Evolutionary conservation across 2,797 vertebrate species (phyloP).

Genomic region (Propithecus deckenii): DNA sequence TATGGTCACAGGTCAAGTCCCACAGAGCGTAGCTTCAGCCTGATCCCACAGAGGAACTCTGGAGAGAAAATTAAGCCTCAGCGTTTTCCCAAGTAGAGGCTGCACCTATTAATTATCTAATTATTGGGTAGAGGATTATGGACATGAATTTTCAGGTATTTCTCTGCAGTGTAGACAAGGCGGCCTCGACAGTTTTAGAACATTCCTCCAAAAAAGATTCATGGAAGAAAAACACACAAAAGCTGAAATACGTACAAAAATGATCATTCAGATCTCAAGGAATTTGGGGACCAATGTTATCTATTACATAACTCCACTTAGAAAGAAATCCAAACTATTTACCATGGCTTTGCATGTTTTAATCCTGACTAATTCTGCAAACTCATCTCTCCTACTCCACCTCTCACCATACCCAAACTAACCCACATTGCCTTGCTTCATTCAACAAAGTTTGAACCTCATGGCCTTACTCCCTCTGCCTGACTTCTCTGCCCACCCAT

Average conservation of each 20-base stretch:
- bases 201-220: not conserved
- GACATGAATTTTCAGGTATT: not conserved
- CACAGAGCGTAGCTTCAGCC: not conserved
- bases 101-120: not conserved
- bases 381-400: fast-evolving
- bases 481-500: not conserved
- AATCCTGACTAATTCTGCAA: not conserved
- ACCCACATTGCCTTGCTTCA: not conserved
- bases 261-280: not conserved
- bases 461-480: not conserved
- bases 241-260: not conserved
- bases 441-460: not conserved
- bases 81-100: not conserved
- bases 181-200: not conserved
- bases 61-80: not conserved
- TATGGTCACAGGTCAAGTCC: not conserved
- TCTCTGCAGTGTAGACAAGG: not conserved
- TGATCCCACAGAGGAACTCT: not conserved
- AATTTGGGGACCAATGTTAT: not conserved
- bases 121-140: not conserved
- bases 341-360: not conserved
- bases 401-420: not conserved
- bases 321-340: not conserved
- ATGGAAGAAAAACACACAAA: not conserved
- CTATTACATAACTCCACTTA: not conserved